Evolutionary conservation across 2,797 vertebrate genomes (phyloP), one percentile per base, ranked within the genome.

Genomic region (Anabas testudineus): DNA sequence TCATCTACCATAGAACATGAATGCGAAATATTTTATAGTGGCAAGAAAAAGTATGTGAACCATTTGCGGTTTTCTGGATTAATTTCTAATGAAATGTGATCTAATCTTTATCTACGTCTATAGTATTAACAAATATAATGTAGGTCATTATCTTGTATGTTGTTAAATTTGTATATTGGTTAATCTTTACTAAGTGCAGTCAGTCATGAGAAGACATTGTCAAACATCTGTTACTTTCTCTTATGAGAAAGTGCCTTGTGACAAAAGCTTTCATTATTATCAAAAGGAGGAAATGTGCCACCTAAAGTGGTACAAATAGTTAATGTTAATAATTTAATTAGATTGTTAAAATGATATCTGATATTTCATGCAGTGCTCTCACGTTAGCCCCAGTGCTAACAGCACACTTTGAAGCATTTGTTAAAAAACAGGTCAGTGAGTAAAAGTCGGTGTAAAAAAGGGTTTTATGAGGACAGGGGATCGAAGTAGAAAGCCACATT

Each of bases 231-330:
- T 39, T n/a, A 26, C 10, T 47, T 56, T 39, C 16, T 28, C 19
- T 48, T 18, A 21, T 53, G 6, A 32, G 43, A 55, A n/a, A n/a
- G n/a, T n/a, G 10, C 7, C 9, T 42, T 39, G 24, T 49, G 34
- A 56, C 34, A 53, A 52, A 14, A 1, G n/a, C 18, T 32, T 62
- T 71, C 13, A 28, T 63, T 36, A 1, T 56, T n/a, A 61, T 42
- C 3, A 55, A 56, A 43, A 42, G 5, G 7, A 22, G 30, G 16
- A 22, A 16, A 45, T n/a, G 22, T 54, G n/a, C 16, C 22, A 2
- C 15, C 14, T 19, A 8, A 22, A 18, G 7, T 10, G 5, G 8
- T 5, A 30, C 19, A 67, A 14, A 57, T 21, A 42, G 3, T 24
- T 9, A 43, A 19, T 18, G 30, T 15, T 7, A 10, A 28, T 13